Base-by-base conservation (phyloP, 2,888 invertebrate genomes). In the Drosophila barbarae region DNA sequence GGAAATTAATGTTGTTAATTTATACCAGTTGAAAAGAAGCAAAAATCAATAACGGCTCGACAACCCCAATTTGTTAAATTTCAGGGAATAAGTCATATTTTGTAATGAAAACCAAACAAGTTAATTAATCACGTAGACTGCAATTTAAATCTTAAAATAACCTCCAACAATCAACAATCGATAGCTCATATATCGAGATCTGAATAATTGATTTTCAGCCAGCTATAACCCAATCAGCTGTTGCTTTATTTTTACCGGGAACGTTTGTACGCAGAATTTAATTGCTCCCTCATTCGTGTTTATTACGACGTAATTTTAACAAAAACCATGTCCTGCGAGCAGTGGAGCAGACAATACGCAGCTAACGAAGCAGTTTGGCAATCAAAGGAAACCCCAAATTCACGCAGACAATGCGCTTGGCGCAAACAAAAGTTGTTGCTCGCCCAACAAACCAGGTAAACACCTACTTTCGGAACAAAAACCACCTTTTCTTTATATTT, bases 341-440 rank as follows among this genome's bases (percentile, higher is more conserved):
- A 26, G 0, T 74, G 70, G 66, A 4, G 36, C 0, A 12, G 12
- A 0, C 47, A 28, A 0, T 84, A 38, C 52, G 65, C 51, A 1
- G 41, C 36, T 0, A 71, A 69, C 41, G 70, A 79, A 35, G 39
- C 42, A 0, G 26, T 67, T 34, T 68, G 69, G 61, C 28, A 42
- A 6, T 50, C 52, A 3, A 13, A 5, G 0, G 34, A 3, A 5
- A 9, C 55, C 7, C 6, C 56, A 0, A 63, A 26, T n/a, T 46
- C n/a, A n/a, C 44, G 44, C 4, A 71, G 67, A 41, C 56, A 61
- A 21, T 63, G 72, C 13, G 77, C 74, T 5, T 86, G 87, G 86
- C 78, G 86, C 0, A 30, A 59, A 2, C 84, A 85, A 38, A 60
- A 66, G 3, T 5, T 82, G 15, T 5, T 86, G 6, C 41, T 85